Evolutionary conservation across 1,140 invertebrate species (phyloP).

Genomic region (Atta cephalotes): DNA sequence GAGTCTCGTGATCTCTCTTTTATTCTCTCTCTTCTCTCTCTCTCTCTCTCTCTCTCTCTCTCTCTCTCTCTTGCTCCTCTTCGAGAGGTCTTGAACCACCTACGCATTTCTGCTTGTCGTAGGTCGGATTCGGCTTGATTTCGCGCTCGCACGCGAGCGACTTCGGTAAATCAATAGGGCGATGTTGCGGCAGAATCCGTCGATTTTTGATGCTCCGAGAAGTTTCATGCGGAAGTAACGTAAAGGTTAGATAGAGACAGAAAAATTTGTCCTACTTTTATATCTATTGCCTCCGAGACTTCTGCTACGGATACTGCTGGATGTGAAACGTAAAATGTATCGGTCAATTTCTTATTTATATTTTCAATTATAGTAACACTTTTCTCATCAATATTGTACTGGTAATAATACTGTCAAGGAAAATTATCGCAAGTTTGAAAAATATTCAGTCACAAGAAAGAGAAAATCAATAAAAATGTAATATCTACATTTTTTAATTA

Average conservation of each 20-base stretch:
- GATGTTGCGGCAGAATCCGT: constrained; percentile 25
- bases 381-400: not conserved
- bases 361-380: constrained; percentile 5
- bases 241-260: constrained; percentile 10
- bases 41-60: not conserved
- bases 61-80: not conserved
- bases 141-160: constrained; percentile 32
- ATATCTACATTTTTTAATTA: not conserved
- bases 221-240: constrained; percentile 32
- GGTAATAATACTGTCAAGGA: not conserved
- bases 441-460: not conserved
- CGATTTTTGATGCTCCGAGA: constrained; percentile 41
- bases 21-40: not conserved
- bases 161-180: constrained; percentile 43
- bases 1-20: not conserved
- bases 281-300: constrained; percentile 29
- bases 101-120: constrained; percentile 50
- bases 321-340: not conserved
- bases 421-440: not conserved
- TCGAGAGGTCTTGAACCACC: not conserved
- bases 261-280: constrained; percentile 33
- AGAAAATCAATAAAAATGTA: not conserved
- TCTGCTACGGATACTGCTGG: not conserved
- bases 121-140: constrained; percentile 40
- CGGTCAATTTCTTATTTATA: not conserved